Conservation (phyloP, 1,140 invertebrate genomes). For the Sitobion miscanthi region DNA sequence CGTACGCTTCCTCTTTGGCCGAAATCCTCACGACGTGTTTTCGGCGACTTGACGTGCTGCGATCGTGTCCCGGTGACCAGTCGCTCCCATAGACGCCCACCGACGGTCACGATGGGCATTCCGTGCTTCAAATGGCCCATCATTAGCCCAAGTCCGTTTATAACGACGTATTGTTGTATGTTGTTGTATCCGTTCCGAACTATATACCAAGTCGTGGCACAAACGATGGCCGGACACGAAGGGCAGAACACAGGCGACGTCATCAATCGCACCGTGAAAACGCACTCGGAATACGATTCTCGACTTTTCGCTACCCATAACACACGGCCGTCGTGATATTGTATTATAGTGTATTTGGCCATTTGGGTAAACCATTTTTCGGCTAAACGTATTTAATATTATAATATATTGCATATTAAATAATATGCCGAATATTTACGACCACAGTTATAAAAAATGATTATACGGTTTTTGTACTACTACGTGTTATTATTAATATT, state of each 20-base stretch:
- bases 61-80: background rate
- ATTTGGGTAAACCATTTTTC: background rate
- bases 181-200: background rate
- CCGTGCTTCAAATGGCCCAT: slow-evolving; percentile 38
- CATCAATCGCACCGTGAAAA: no score
- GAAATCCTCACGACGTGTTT: background rate
- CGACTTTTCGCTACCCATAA: background rate
- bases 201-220: no score
- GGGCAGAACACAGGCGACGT: background rate
- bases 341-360: background rate
- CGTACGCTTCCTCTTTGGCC: no score
- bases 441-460: no score
- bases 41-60: background rate
- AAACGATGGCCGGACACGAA: background rate
- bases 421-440: no score
- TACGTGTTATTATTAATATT: background rate
- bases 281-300: background rate
- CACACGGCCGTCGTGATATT: background rate
- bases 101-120: slow-evolving; percentile 31
- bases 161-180: background rate
- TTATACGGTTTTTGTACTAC: background rate
- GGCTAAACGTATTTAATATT: background rate
- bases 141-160: background rate
- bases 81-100: slow-evolving; percentile 26
- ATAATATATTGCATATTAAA: no score